A percentile compares a stretch with the other conserved stretches of the same genome.
Conservation (phyloP, 2,797 vertebrate species). For the Myotis vivesi region DNA sequence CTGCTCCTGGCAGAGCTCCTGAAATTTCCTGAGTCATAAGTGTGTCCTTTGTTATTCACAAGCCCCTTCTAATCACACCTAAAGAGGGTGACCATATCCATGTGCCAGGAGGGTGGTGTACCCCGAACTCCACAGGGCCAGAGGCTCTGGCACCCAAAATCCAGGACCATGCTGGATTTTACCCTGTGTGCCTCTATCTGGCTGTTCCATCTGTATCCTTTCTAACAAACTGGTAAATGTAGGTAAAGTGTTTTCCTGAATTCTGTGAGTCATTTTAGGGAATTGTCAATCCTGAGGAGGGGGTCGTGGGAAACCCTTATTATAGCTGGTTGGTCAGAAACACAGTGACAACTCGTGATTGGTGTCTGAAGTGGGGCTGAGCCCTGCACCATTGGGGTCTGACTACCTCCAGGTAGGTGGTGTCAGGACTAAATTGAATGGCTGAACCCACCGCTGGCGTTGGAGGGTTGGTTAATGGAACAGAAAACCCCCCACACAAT, state of each 20-base stretch:
- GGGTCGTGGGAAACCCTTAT: rapidly evolving
- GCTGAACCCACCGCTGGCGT: too few relatives aligned
- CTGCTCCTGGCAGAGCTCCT: background rate
- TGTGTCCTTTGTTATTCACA: rapidly evolving
- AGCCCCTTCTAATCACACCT: background rate
- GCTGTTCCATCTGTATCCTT: background rate
- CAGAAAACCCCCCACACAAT: background rate
- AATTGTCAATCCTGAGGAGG: rapidly evolving
- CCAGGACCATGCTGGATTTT: background rate
- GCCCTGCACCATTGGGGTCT: background rate
- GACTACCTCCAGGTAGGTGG: background rate
- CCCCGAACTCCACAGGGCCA: background rate
- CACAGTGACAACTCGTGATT: background rate
- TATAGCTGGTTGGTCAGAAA: rapidly evolving
- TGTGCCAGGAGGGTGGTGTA: background rate
- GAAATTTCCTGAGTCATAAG: background rate
- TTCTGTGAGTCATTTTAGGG: background rate
- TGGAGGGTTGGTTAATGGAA: too few relatives aligned
- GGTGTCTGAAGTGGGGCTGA: background rate
- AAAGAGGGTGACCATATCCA: background rate
- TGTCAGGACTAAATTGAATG: background rate
- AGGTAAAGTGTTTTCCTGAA: background rate
- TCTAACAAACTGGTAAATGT: rapidly evolving
- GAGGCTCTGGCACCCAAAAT: background rate
- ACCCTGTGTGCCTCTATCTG: background rate